Percentiles rank a stretch among this genome's conserved stretches.
Evolutionary conservation across 2,113 vertebrate species (phyloP).

Genomic region (Esox niger): DNA sequence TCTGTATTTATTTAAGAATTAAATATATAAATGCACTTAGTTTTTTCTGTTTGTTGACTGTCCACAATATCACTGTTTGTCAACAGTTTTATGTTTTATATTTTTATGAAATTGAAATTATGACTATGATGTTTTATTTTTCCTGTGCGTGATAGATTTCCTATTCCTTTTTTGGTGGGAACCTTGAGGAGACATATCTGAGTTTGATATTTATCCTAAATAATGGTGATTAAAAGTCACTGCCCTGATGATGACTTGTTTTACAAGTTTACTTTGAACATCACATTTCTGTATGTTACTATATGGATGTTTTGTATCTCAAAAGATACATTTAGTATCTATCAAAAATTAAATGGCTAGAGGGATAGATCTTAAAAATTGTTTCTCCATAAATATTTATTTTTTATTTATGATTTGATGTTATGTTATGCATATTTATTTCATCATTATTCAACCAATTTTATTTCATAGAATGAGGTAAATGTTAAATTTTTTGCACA

Average conservation of each 20-base stretch:
- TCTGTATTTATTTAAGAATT: too few relatives aligned
- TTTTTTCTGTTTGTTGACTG: not conserved
- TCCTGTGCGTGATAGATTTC: not conserved
- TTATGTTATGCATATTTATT: conserved; percentile 1
- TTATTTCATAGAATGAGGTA: not conserved
- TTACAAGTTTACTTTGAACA: not conserved
- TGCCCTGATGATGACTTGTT: too few relatives aligned
- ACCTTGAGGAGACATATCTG: not conserved
- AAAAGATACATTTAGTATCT: not conserved
- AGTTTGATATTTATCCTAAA: too few relatives aligned
- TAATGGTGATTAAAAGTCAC: too few relatives aligned
- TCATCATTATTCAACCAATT: not conserved
- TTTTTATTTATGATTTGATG: not conserved
- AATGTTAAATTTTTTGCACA: not conserved
- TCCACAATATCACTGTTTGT: not conserved
- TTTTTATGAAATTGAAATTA: not conserved
- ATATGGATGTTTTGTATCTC: not conserved
- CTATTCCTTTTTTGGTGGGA: not conserved
- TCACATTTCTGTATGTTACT: not conserved
- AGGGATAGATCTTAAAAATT: not conserved
- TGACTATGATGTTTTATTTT: not conserved
- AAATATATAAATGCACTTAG: not conserved
- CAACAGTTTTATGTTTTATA: not conserved
- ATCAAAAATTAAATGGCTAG: not conserved
- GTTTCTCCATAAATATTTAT: not conserved